phyloP scores from a whole-genome alignment of 2,888 invertebrate species.

The Euplexia lucipara region DNA sequence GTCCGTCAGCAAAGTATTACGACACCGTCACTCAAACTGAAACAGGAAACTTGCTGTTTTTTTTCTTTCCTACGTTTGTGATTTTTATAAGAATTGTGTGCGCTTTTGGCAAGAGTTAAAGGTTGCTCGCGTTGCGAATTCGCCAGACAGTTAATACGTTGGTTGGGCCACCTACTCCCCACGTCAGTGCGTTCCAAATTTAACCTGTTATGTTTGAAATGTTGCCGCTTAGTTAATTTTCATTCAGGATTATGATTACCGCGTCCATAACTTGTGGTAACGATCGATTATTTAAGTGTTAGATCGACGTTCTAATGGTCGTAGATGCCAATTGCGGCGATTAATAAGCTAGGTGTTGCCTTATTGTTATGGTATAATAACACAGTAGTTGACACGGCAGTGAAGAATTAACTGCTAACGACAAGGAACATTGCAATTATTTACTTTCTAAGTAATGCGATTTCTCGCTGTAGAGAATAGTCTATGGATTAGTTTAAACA shows the following conservation, averaged over 20 bases:
- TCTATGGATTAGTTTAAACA: conserved; percentile 42
- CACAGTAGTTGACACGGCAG: conserved; percentile 48
- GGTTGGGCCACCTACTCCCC: conserved; percentile 73
- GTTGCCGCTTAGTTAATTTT: conserved; percentile 55
- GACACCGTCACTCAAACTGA: conserved; percentile 76
- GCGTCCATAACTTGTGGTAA: conserved; percentile 59
- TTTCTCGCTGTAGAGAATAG: conserved; percentile 32
- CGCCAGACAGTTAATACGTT: conserved; percentile 71
- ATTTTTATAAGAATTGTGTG: conserved; percentile 67
- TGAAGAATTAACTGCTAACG: conserved; percentile 52
- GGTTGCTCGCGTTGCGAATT: conserved; percentile 68
- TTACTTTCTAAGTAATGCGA: conserved; percentile 65
- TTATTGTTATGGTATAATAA: conserved; percentile 60
- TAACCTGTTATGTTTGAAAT: conserved; percentile 77
- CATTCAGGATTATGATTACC: conserved; percentile 57
- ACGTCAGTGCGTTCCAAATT: conserved; percentile 81
- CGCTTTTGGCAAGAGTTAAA: conserved; percentile 74
- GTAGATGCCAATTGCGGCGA: conserved; percentile 29
- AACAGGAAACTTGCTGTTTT: conserved; percentile 75
- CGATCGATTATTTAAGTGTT: conserved; percentile 43
- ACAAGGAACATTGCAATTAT: conserved; percentile 65
- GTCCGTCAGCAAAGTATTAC: conserved; percentile 72
- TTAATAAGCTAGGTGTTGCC: conserved; percentile 44
- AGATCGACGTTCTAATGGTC: conserved; percentile 40
- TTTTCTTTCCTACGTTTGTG: conserved; percentile 65